Percentiles rank a stretch among this genome's conserved stretches.
Conservation (phyloP, 2,888 invertebrate species). For the Chymomyza amoena region DNA sequence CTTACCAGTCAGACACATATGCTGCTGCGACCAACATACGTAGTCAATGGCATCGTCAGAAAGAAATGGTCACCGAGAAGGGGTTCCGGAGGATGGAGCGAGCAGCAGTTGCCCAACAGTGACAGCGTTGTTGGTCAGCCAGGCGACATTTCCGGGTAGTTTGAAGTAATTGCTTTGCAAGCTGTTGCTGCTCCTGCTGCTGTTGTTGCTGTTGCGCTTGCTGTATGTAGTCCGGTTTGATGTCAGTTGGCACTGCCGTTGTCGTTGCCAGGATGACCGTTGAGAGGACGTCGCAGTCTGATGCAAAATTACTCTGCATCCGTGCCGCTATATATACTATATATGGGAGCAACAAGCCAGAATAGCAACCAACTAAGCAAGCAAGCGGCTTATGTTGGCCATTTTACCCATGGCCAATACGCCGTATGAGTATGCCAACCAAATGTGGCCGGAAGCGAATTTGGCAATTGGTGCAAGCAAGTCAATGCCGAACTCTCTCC, state of each 20-base stretch:
- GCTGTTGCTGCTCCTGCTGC: slow-evolving; percentile 52
- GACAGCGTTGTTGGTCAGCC: slow-evolving; percentile 57
- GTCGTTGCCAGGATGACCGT: neutral
- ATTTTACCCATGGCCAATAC: slow-evolving; percentile 44
- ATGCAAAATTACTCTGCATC: neutral
- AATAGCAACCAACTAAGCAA: slow-evolving; percentile 60
- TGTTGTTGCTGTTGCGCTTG: neutral
- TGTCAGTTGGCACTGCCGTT: neutral
- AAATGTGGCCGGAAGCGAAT: slow-evolving; percentile 50
- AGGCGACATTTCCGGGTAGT: slow-evolving; percentile 71
- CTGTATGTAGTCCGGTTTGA: neutral
- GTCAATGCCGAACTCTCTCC: neutral
- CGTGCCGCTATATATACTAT: neutral
- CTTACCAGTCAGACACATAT: slow-evolving; percentile 10
- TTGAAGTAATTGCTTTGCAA: slow-evolving; percentile 71
- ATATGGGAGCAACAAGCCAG: slow-evolving; percentile 27
- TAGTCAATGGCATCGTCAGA: neutral
- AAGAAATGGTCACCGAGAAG: neutral
- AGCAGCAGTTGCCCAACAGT: neutral
- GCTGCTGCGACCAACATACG: slow-evolving; percentile 4
- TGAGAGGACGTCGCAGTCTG: neutral
- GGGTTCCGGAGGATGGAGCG: neutral
- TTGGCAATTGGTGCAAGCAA: slow-evolving; percentile 19
- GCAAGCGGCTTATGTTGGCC: slow-evolving; percentile 67
- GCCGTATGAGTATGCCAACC: slow-evolving; percentile 66